phyloP scores from a whole-genome alignment of 2,888 invertebrate genomes.

The Agrilus mali region DNA sequence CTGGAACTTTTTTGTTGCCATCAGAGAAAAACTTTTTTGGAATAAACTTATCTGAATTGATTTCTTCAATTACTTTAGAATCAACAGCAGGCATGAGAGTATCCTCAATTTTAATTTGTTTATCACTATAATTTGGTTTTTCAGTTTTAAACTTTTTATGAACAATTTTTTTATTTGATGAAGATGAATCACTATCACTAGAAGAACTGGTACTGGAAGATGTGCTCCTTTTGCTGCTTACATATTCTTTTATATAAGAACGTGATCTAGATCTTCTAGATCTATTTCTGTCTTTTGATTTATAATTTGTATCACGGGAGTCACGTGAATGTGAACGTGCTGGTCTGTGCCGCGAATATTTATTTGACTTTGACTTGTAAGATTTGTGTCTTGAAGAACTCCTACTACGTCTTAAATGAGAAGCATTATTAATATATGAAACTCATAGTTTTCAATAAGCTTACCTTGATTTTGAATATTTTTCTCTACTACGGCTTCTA shows the following conservation, averaged over 20 bases:
- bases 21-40: conserved; percentile 43
- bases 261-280: conserved; percentile 27
- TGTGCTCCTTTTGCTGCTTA: conserved; percentile 21
- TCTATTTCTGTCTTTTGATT: conserved; percentile 14
- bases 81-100: conserved; percentile 41
- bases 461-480: conserved; percentile 24
- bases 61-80: conserved; percentile 49
- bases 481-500: conserved; percentile 22
- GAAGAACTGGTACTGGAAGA: conserved; percentile 16
- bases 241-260: conserved; percentile 29
- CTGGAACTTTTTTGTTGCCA: conserved; percentile 45
- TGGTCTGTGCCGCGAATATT: conserved; percentile 10
- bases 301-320: conserved; percentile 15
- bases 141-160: conserved; percentile 9
- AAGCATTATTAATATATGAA: not conserved
- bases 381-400: conserved; percentile 18
- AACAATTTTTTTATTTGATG: conserved; percentile 1
- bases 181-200: conserved; percentile 8
- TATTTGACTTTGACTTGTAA: conserved; percentile 18
- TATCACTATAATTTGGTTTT: conserved; percentile 2
- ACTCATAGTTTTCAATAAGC: not conserved
- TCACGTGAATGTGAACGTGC: conserved; percentile 6
- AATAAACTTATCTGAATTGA: conserved; percentile 56
- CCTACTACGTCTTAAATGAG: conserved; percentile 20
- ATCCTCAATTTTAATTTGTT: conserved; percentile 8